Conservation (phyloP, 2,797 vertebrate species). For the Fistularia tabacaria region DNA sequence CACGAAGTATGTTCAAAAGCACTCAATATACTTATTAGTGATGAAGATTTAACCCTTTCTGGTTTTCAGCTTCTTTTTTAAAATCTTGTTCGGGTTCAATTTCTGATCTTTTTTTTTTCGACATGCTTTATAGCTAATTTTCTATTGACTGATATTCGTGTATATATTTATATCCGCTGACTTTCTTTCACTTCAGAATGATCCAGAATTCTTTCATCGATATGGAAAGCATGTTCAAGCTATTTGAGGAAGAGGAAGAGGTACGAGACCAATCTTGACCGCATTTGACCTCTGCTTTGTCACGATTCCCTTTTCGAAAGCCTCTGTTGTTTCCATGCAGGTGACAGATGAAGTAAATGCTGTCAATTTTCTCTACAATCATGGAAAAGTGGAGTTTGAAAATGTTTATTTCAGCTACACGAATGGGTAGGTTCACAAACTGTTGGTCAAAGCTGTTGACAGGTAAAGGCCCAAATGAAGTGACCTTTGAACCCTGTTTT, state of each 20-base stretch:
- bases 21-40: too few relatives aligned
- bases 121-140: too few relatives aligned
- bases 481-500: background rate
- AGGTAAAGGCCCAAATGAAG: background rate
- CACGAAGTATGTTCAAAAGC: too few relatives aligned
- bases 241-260: slow-evolving; percentile 87
- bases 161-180: background rate
- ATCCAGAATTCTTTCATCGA: slow-evolving; percentile 97
- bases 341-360: slow-evolving; percentile 87
- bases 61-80: too few relatives aligned
- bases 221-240: slow-evolving; percentile 98
- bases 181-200: slow-evolving; percentile 72
- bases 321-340: slow-evolving; percentile 53
- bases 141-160: too few relatives aligned
- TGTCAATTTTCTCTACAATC: slow-evolving; percentile 68
- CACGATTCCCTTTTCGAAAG: accelerated
- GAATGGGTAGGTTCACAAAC: slow-evolving; percentile 76
- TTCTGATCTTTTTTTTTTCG: too few relatives aligned
- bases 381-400: slow-evolving; percentile 88
- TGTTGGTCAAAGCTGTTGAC: background rate
- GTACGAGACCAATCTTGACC: slow-evolving; percentile 50
- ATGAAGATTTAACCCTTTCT: too few relatives aligned
- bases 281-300: background rate
- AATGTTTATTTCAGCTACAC: slow-evolving; percentile 89
- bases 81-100: too few relatives aligned